A percentile compares a stretch with the other conserved stretches of the same genome.
Evolutionary conservation across 1,140 invertebrate genomes (phyloP).

Genomic region (Zaprionus tsacasi): DNA sequence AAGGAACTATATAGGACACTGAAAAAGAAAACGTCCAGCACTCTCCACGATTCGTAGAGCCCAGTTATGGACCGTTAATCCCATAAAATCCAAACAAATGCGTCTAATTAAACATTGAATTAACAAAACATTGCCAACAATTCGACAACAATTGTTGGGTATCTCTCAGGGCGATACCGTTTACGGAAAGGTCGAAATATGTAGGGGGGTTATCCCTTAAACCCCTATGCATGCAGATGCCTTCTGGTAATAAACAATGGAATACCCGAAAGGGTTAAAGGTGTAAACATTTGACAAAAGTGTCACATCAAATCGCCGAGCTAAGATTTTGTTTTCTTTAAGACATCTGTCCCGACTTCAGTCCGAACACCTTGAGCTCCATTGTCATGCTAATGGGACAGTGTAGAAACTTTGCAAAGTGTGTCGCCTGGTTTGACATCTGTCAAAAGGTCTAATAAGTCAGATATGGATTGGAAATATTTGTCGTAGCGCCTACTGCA

Average conservation of each 20-base stretch:
- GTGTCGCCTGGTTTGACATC: conserved; percentile 71
- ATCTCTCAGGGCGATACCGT: conserved; percentile 12
- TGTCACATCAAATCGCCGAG: conserved; percentile 69
- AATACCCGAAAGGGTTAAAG: conserved; percentile 72
- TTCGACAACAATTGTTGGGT: conserved; percentile 55
- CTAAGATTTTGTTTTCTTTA: conserved; percentile 33
- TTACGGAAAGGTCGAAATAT: conserved; percentile 21
- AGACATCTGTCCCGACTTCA: conserved; percentile 53
- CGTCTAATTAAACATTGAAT: conserved; percentile 76
- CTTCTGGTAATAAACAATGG: conserved; percentile 51
- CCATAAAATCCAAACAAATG: conserved; percentile 72
- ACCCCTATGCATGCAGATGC: conserved; percentile 35
- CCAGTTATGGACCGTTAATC: conserved; percentile 11
- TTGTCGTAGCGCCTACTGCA: conserved; percentile 47
- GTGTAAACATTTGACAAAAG: conserved; percentile 83
- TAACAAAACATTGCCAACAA: conserved; percentile 66
- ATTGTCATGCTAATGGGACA: conserved; percentile 66
- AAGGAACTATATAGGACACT: not conserved
- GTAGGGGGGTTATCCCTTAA: conserved; percentile 19
- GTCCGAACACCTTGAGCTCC: conserved; percentile 36
- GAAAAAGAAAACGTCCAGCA: not conserved
- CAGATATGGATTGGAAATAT: conserved; percentile 58
- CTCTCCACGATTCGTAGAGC: not conserved
- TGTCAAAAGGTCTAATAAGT: conserved; percentile 79
- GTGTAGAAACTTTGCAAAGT: conserved; percentile 51